Conservation (phyloP, 2,888 invertebrate species). For the Microctonus brassicae region DNA sequence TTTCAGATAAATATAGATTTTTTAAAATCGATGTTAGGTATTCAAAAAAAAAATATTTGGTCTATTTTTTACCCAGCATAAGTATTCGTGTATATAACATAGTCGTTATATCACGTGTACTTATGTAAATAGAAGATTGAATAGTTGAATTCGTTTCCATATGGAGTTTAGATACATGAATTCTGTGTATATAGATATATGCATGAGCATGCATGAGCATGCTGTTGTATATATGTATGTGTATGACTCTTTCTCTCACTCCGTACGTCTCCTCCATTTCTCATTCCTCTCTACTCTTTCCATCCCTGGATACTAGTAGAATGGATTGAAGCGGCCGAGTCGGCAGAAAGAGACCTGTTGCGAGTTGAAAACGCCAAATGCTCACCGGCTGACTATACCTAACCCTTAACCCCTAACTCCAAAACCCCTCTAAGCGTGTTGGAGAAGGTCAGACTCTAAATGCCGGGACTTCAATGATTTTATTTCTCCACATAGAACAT, state of each 20-base stretch:
- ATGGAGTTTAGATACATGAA: neutral
- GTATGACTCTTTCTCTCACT: too few relatives aligned
- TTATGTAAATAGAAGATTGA: neutral
- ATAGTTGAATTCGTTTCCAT: neutral
- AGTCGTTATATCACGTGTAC: neutral
- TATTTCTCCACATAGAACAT: neutral
- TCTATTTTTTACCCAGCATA: too few relatives aligned
- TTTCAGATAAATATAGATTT: too few relatives aligned
- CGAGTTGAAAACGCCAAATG: conserved; percentile 64
- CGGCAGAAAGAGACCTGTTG: conserved; percentile 63
- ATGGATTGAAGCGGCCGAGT: conserved; percentile 45
- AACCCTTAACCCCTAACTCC: conserved; percentile 47
- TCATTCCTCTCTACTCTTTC: conserved; percentile 27
- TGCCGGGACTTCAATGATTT: neutral
- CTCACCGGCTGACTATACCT: conserved; percentile 59
- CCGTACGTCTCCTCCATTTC: conserved; percentile 21
- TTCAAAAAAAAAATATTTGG: too few relatives aligned
- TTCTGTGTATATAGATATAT: too few relatives aligned
- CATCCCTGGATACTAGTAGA: conserved; percentile 34
- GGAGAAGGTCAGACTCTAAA: neutral
- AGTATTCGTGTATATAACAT: too few relatives aligned
- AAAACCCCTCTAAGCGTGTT: conserved; percentile 18
- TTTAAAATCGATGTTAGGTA: too few relatives aligned
- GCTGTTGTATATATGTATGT: too few relatives aligned
- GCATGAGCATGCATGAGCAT: too few relatives aligned